phyloP scores from a whole-genome alignment of 2,113 vertebrate genomes.

The Peromyscus leucopus region DNA sequence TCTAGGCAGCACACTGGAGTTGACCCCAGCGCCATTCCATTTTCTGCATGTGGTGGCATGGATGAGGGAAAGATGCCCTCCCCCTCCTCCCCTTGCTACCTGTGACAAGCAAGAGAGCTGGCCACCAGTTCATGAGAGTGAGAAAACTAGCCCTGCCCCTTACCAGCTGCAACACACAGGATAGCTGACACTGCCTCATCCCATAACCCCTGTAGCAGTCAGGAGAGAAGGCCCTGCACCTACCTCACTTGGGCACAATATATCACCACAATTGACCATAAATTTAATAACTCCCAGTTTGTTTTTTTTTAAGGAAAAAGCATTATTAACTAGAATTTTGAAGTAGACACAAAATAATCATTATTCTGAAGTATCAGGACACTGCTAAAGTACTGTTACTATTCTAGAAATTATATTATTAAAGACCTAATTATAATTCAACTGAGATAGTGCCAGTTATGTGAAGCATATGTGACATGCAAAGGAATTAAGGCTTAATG shows the following conservation, averaged over 20 bases:
- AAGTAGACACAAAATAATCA: background rate
- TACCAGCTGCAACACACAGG: background rate
- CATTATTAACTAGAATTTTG: constrained; percentile 20
- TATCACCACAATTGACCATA: background rate
- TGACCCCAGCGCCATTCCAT: no score
- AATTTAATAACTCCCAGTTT: background rate
- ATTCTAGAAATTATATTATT: constrained; percentile 12
- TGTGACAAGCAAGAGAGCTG: background rate
- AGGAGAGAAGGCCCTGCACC: no score
- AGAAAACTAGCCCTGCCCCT: background rate
- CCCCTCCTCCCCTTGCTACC: background rate
- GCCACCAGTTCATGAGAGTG: background rate
- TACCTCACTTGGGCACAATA: background rate
- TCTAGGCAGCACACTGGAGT: no score
- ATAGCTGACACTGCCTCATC: fast-evolving
- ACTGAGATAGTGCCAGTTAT: background rate
- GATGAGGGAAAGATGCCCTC: background rate
- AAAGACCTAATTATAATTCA: constrained; percentile 52
- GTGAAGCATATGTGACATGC: background rate
- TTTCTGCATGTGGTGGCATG: background rate
- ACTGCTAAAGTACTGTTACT: background rate
- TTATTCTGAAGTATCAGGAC: background rate
- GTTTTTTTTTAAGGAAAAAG: background rate
- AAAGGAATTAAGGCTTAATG: constrained; percentile 20
- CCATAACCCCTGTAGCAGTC: background rate